A percentile compares a stretch with the other conserved stretches of the same genome.
Conservation (phyloP, 1,140 invertebrate genomes). For the Homalodisca vitripennis region DNA sequence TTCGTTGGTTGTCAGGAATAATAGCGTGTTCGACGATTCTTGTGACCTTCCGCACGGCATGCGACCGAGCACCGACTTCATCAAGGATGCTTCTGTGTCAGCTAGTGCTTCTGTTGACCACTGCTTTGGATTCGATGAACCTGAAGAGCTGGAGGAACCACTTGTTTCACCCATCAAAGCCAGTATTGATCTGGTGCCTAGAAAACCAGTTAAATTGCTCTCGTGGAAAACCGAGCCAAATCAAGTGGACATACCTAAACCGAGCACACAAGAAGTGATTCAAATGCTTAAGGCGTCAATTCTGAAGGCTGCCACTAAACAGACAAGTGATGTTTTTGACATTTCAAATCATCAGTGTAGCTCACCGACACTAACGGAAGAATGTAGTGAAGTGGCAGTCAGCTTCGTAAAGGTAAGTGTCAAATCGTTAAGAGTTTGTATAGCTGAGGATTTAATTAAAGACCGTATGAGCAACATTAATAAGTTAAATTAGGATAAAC, state of each 20-base stretch:
- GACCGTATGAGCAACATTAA: too few species aligned
- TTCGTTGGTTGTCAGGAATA: background rate
- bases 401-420: background rate
- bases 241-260: background rate
- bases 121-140: conserved; percentile 34
- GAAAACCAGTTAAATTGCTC: too few species aligned
- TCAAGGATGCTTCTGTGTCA: background rate
- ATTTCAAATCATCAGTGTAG: background rate
- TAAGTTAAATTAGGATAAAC: too few species aligned
- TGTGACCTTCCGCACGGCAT: background rate
- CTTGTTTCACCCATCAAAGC: conserved; percentile 34
- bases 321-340: background rate
- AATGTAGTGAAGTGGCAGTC: background rate
- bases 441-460: too few species aligned
- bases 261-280: background rate
- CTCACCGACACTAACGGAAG: background rate
- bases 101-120: background rate
- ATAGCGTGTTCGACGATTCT: background rate
- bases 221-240: background rate
- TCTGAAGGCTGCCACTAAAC: background rate
- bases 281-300: conserved; percentile 1
- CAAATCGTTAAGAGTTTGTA: too few species aligned
- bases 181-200: background rate
- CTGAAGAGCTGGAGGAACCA: conserved; percentile 33
- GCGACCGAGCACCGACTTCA: background rate